Percentiles rank a stretch among this genome's conserved stretches.
Evolutionary conservation across 2,797 vertebrate genomes (phyloP).

Genomic region (Antrozous pallidus): DNA sequence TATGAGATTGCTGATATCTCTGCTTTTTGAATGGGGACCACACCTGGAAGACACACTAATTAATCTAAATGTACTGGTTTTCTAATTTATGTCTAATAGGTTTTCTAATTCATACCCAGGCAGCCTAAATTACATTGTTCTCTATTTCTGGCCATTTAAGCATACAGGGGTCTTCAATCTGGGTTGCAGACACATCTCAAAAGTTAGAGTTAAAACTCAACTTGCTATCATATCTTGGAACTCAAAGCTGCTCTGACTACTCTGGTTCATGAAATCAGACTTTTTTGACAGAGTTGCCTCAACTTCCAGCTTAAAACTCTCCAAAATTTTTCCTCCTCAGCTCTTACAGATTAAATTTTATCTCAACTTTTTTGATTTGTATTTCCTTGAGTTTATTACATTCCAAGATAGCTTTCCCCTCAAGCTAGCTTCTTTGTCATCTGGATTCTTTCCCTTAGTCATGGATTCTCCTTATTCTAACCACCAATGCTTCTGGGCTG

Average conservation of each 20-base stretch:
- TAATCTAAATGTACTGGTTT: not conserved
- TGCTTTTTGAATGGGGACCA: not conserved
- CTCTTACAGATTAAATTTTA: not conserved
- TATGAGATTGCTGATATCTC: not conserved
- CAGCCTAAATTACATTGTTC: not conserved
- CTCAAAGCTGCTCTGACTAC: not conserved
- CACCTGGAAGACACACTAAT: not conserved
- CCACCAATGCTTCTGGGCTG: not conserved
- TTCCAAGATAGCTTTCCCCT: not conserved
- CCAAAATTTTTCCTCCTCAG: not conserved
- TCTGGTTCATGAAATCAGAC: not conserved
- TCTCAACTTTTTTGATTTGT: not conserved
- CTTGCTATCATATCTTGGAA: not conserved
- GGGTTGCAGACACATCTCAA: not conserved
- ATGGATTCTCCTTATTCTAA: not conserved
- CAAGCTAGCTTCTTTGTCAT: not conserved
- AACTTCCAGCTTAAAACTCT: not conserved
- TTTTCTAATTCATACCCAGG: not conserved
- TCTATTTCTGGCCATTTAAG: not conserved
- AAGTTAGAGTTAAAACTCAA: not conserved
- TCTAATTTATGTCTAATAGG: not conserved
- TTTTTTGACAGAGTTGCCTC: not conserved
- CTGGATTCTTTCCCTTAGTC: not conserved
- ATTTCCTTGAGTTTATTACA: not conserved
- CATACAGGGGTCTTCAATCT: not conserved